Percentiles rank a stretch among this genome's conserved stretches.
Conservation (phyloP, 2,888 invertebrate genomes). For the Thecophora atra region DNA sequence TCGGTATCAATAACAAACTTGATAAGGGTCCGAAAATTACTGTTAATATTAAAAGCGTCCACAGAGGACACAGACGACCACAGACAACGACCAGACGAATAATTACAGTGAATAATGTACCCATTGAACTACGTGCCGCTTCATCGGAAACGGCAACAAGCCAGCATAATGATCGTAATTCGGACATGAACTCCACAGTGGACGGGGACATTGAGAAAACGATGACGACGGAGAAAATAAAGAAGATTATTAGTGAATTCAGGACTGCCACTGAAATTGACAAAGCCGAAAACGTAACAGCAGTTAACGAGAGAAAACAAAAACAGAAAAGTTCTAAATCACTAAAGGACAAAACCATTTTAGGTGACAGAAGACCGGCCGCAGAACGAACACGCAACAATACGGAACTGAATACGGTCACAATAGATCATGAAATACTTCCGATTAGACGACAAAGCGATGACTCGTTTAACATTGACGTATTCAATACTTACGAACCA, state of each 20-base stretch:
- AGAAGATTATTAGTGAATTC: background rate
- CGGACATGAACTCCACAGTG: slow-evolving; percentile 2
- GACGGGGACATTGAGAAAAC: background rate
- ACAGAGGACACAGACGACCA: slow-evolving; percentile 45
- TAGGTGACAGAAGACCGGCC: no score
- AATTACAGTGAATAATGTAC: slow-evolving; percentile 61
- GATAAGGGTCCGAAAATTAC: slow-evolving; percentile 52
- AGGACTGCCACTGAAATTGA: background rate
- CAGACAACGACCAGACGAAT: slow-evolving; percentile 53
- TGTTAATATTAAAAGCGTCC: slow-evolving; percentile 47
- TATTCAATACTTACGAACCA: background rate
- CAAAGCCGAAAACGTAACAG: background rate
- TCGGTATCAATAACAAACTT: slow-evolving; percentile 58
- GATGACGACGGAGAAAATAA: background rate
- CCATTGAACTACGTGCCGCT: slow-evolving; percentile 59
- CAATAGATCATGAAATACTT: background rate
- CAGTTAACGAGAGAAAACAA: background rate
- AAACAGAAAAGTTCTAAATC: no score
- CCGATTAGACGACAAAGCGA: background rate
- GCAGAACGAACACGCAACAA: background rate
- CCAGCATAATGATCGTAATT: slow-evolving; percentile 41
- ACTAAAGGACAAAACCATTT: no score
- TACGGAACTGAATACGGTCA: background rate
- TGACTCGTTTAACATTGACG: background rate
- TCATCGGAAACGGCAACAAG: background rate